Evolutionary conservation across 1,140 invertebrate species (phyloP).

Genomic region (Alviniconcha marisindica): DNA sequence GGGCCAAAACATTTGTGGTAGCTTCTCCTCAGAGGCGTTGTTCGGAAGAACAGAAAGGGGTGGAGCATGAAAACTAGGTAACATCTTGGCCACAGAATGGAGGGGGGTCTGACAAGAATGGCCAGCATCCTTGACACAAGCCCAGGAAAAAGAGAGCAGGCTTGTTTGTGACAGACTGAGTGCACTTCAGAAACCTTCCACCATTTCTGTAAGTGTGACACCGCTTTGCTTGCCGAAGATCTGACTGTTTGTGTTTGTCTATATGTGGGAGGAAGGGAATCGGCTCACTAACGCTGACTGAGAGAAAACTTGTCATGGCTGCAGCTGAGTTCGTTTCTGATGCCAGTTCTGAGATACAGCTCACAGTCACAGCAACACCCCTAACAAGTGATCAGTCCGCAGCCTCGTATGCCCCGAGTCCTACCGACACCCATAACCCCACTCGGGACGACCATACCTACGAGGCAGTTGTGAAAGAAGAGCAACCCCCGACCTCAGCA

Average conservation of each 20-base stretch:
- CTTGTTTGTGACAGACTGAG: not conserved
- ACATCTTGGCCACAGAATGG: not conserved
- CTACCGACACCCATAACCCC: not conserved
- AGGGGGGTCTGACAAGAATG: not conserved
- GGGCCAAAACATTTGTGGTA: not conserved
- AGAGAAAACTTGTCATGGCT: conserved; percentile 19
- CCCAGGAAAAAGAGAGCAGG: too few species aligned
- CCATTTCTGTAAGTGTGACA: not conserved
- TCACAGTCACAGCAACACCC: not conserved
- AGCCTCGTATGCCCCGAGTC: not conserved
- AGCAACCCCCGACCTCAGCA: not conserved
- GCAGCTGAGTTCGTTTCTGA: not conserved
- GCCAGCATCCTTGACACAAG: not conserved
- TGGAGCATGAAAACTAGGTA: not conserved
- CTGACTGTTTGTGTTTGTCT: too few species aligned
- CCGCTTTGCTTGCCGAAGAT: not conserved
- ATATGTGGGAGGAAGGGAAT: too few species aligned
- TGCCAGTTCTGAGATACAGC: not conserved
- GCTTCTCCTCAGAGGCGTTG: not conserved
- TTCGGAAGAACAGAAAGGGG: not conserved
- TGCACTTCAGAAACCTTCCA: not conserved
- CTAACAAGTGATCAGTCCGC: not conserved
- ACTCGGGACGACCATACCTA: not conserved
- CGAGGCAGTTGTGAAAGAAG: not conserved
- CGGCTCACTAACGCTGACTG: too few species aligned